These are phyloP conservation scores for Nymphicus hollandicus DNA, from an alignment of 2,113 vertebrate genomes.

Conservation along the genomic window DNA sequence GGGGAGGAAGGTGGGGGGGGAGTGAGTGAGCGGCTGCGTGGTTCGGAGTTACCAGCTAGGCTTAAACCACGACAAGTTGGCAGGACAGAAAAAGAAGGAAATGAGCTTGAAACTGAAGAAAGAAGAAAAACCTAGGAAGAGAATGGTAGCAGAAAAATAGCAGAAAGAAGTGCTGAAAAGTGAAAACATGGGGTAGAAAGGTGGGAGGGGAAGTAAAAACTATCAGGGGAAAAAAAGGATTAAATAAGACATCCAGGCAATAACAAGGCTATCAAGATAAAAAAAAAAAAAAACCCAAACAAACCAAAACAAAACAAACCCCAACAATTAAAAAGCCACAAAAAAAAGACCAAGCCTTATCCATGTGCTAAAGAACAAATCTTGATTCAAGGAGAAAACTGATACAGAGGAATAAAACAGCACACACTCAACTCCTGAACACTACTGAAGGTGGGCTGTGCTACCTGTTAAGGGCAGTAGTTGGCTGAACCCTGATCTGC, in stretches of 20 bases:
- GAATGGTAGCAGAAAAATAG: neutral
- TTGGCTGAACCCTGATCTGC: neutral
- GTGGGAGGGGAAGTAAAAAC: rapidly evolving
- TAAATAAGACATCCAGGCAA: neutral
- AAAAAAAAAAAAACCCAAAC: rapidly evolving
- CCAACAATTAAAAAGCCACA: rapidly evolving
- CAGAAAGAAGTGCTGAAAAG: neutral
- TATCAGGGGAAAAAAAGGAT: neutral
- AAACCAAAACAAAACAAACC: neutral
- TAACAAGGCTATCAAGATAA: neutral
- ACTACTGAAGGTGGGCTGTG: rapidly evolving
- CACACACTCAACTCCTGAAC: neutral
- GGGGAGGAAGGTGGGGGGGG: no score
- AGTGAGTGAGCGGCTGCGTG: no score
- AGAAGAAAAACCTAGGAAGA: neutral
- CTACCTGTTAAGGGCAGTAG: neutral
- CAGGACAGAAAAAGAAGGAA: neutral
- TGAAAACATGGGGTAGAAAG: neutral
- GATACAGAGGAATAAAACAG: neutral
- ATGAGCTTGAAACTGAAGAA: neutral
- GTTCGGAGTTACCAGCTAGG: no score
- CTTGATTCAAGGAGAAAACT: neutral
- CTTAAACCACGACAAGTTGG: no score
- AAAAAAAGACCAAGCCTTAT: neutral
- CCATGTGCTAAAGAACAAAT: neutral